phyloP scores from a whole-genome alignment of 2,888 invertebrate species.

The Xylota segnis region DNA sequence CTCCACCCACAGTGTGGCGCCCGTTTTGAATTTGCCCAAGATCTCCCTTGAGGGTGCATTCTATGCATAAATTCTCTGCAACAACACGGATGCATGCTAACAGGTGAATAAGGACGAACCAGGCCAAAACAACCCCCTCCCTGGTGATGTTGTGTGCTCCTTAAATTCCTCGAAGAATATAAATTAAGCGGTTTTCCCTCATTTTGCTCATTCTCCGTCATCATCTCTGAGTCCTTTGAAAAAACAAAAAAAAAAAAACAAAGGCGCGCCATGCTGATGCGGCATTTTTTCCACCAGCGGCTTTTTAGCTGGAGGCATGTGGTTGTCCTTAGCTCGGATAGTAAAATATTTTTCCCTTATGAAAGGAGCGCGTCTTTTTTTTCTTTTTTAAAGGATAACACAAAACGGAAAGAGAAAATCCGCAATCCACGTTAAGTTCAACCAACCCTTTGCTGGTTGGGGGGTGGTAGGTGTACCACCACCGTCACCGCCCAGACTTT shows the following conservation, averaged over 20 bases:
- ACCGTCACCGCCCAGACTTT: constrained; percentile 3
- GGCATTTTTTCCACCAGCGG: constrained; percentile 49
- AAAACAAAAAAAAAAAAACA: constrained; percentile 28
- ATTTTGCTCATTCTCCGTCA: constrained; percentile 7
- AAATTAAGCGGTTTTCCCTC: constrained; percentile 43
- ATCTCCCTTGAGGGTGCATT: constrained; percentile 65
- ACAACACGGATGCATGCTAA: constrained; percentile 59
- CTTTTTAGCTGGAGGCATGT: constrained; percentile 37
- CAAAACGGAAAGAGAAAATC: constrained; percentile 29
- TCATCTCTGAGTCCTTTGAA: constrained; percentile 38
- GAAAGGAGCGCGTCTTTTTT: too few relatives aligned
- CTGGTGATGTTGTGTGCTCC: constrained; percentile 6
- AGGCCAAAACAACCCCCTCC: background rate
- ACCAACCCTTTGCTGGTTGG: constrained; percentile 53
- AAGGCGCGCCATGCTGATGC: constrained; percentile 58
- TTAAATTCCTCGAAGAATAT: constrained; percentile 58
- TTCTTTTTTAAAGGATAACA: constrained; percentile 22
- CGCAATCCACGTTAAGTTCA: constrained; percentile 54
- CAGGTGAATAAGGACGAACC: constrained; percentile 64
- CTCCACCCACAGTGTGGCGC: background rate
- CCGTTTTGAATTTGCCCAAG: constrained; percentile 45
- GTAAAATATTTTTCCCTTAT: constrained; percentile 39
- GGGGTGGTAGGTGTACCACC: background rate
- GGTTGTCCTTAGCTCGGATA: constrained; percentile 24
- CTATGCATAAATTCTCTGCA: constrained; percentile 68